Conservation (phyloP, 2,113 vertebrate species). For the Xenotilapia caudafasciata region DNA sequence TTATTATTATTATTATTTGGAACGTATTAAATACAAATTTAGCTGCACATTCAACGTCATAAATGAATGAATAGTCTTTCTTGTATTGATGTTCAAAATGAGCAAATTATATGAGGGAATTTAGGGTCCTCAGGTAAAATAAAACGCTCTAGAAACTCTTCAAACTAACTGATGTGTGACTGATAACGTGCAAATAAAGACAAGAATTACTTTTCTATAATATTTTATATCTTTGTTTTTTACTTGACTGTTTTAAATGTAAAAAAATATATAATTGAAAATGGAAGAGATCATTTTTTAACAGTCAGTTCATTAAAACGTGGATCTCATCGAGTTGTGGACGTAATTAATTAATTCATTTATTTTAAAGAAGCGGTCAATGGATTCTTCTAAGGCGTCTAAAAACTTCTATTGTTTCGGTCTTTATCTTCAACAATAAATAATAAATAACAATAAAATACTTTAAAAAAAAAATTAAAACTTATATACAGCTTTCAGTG, state of each 20-base stretch:
- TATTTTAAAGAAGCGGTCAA: not conserved
- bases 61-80: not conserved
- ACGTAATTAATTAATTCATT: not conserved
- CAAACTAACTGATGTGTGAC: not conserved
- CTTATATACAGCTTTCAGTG: not conserved
- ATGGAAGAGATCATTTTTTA: not conserved
- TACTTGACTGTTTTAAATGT: not conserved
- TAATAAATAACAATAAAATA: not conserved
- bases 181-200: not conserved
- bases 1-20: not conserved
- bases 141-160: not conserved
- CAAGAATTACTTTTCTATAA: not conserved
- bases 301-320: not conserved
- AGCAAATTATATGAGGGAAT: not conserved
- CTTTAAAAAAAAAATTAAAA: accelerated
- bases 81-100: not conserved
- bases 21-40: not conserved
- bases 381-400: not conserved
- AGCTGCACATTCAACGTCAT: not conserved
- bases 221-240: not conserved
- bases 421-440: not conserved
- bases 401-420: not conserved
- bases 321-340: not conserved
- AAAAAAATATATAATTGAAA: not conserved
- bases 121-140: not conserved